Percentiles rank a stretch among this genome's conserved stretches.
Evolutionary conservation across 2,888 invertebrate species (phyloP).

Genomic region (Drosophila yooni): DNA sequence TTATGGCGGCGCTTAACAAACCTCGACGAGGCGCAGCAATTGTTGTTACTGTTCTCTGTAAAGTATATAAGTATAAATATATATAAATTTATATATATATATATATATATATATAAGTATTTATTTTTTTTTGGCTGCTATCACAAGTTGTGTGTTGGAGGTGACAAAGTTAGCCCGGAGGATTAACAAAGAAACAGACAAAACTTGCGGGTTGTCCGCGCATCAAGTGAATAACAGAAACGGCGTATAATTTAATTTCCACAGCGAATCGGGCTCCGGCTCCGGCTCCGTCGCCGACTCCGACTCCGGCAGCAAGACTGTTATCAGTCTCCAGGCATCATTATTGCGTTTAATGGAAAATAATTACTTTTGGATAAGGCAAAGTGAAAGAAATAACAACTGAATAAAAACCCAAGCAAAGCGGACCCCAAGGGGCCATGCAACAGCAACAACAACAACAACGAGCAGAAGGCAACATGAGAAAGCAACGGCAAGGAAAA

Average conservation of each 20-base stretch:
- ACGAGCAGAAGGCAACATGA: background rate
- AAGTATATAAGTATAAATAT: slow-evolving; percentile 1
- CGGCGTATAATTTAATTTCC: slow-evolving; percentile 74
- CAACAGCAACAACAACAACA: slow-evolving; percentile 10
- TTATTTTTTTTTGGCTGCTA: slow-evolving; percentile 29
- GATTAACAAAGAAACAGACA: slow-evolving; percentile 31
- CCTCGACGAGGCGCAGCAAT: slow-evolving; percentile 60
- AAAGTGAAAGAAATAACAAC: slow-evolving; percentile 78
- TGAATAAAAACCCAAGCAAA: slow-evolving; percentile 30
- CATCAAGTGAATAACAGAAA: slow-evolving; percentile 54
- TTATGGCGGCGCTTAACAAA: slow-evolving; percentile 80
- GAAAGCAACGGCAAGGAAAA: slow-evolving; percentile 10
- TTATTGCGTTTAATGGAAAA: slow-evolving; percentile 81
- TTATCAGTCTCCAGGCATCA: slow-evolving; percentile 73
- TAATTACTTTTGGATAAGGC: slow-evolving; percentile 81
- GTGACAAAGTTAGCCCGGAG: slow-evolving; percentile 60
- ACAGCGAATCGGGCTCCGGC: slow-evolving; percentile 24
- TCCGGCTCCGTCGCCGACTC: background rate
- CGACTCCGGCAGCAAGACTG: slow-evolving; percentile 20
- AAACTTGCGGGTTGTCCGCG: slow-evolving; percentile 40
- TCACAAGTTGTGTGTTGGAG: slow-evolving; percentile 53
- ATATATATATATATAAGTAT: slow-evolving; percentile 1
- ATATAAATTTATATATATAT: background rate
- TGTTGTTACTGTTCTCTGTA: slow-evolving; percentile 26
- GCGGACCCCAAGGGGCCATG: slow-evolving; percentile 20